Evolutionary conservation across 2,113 vertebrate genomes (phyloP).

Genomic region (Melanerpes aurifrons): DNA sequence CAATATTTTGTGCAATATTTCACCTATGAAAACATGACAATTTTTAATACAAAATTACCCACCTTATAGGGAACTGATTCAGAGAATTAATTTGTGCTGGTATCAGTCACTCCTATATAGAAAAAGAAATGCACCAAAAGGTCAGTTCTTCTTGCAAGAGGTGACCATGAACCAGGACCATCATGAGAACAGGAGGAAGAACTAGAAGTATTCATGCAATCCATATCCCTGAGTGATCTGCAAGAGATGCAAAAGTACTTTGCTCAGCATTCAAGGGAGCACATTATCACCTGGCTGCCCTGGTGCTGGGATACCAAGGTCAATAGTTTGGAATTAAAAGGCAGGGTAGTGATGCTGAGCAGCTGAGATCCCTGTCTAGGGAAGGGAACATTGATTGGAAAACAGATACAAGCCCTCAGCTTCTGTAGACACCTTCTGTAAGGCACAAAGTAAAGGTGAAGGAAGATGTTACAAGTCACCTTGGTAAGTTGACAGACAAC

Average conservation of each 20-base stretch:
- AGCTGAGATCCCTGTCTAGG: neutral
- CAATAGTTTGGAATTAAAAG: neutral
- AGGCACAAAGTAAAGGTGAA: neutral
- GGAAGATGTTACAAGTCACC: neutral
- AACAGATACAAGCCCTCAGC: neutral
- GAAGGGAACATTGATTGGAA: neutral
- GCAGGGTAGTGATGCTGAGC: neutral
- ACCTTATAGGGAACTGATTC: neutral
- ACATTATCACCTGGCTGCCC: neutral
- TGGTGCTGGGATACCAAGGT: neutral
- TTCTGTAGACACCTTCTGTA: neutral
- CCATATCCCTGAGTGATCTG: neutral
- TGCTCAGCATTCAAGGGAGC: neutral
- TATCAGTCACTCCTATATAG: no score
- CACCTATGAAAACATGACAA: neutral
- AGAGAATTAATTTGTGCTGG: no score
- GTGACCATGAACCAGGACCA: neutral
- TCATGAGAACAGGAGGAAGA: neutral
- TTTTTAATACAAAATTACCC: neutral
- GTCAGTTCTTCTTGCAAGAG: no score
- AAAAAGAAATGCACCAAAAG: no score
- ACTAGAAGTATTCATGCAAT: neutral
- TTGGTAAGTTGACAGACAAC: neutral
- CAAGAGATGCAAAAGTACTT: neutral
- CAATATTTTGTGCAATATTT: fast-evolving